These are phyloP conservation scores for Microvelia longipes DNA, from an alignment of 1,140 invertebrate species.

Conservation along the genomic window DNA sequence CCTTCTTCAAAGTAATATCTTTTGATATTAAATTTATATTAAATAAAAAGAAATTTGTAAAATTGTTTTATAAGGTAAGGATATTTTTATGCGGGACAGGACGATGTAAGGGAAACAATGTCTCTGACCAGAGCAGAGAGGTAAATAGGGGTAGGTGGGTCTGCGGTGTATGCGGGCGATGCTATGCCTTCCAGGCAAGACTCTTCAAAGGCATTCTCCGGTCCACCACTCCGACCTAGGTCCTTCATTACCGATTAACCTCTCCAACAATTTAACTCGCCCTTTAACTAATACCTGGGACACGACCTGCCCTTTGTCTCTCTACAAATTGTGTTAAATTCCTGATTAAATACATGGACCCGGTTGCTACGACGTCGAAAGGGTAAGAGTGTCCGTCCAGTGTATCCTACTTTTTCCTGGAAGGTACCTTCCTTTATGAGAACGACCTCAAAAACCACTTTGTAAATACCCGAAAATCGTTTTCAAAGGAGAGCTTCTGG, in stretches of 20 bases:
- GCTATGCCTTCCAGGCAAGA: background rate
- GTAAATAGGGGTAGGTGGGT: background rate
- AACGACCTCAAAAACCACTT: background rate
- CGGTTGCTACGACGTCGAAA: background rate
- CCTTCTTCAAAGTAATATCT: too few species aligned
- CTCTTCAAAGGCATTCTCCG: background rate
- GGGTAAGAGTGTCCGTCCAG: background rate
- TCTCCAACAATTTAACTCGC: background rate
- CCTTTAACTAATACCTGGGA: background rate
- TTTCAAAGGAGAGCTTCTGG: background rate
- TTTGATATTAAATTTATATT: too few species aligned
- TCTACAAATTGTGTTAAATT: background rate
- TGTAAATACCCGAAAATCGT: background rate
- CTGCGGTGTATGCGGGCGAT: background rate
- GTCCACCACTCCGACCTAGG: background rate
- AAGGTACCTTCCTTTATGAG: background rate
- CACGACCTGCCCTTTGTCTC: background rate
- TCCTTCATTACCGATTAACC: background rate
- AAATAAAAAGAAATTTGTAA: too few species aligned
- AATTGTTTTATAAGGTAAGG: too few species aligned
- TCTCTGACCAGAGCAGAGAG: background rate
- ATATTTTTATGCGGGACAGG: background rate
- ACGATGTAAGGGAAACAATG: background rate
- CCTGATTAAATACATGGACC: background rate
- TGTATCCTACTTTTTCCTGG: background rate